Evolutionary conservation across 2,888 invertebrate species (phyloP), one percentile per base, ranked within the genome.

Genomic region (Phaonia tiefii): DNA sequence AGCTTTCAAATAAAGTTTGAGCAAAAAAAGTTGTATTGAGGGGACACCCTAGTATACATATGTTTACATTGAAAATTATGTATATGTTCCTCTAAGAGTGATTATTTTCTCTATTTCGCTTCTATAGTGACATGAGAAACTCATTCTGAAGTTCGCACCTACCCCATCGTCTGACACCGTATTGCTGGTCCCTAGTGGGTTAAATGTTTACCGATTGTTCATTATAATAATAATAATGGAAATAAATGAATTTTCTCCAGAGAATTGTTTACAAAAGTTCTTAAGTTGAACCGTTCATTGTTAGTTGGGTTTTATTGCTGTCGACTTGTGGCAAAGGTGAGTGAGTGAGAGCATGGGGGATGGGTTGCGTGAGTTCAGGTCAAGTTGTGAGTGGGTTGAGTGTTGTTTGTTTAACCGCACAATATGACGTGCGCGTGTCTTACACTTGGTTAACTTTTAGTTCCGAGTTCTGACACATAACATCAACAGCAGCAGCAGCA

Each of bases 371-470:
- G n/a, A n/a, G n/a, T n/a, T n/a, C n/a, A n/a, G n/a, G n/a, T n/a
- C n/a, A n/a, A n/a, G n/a, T n/a, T n/a, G n/a, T n/a, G 39, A 15
- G 37, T 60, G 60, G 15, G 26, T 17, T 60, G 60, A n/a, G 17
- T 7, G 39, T 37, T 31, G 17, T 31, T 60, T 39, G 60, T 13
- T 60, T 60, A 60, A 60, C 31, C 37, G 20, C 60, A n/a, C 15
- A n/a, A 67, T 60, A 44, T n/a, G 44, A 37, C 37, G 70, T 70
- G 54, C 70, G 49, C 56, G 70, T 65, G 44, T 56, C 70, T 75
- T 75, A 66, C 51, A 70, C 70, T 31, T 79, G 74, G 70, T 65
- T 75, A 79, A 70, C 8, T 66, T 39, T 69, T 44, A 39, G 63
- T 44, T 63, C 69, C 54, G 10, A 22, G 26, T 39, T 10, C 3